Evolutionary conservation across 2,888 invertebrate species (phyloP).

Genomic region (Hirtodrosophila duncani): DNA sequence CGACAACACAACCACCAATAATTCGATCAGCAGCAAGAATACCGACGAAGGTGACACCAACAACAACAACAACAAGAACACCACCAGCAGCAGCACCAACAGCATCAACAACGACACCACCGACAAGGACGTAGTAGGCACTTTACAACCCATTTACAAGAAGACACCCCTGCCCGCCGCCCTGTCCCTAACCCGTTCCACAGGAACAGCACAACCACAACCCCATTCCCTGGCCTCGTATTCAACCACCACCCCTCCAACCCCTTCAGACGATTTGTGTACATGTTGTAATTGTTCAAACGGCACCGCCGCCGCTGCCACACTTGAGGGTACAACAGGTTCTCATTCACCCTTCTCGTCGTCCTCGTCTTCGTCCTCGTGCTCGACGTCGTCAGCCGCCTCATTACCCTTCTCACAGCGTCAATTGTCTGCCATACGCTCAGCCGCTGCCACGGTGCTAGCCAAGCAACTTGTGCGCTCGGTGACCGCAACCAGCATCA

Average conservation of each 20-base stretch:
- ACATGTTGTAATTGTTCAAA: too few species aligned
- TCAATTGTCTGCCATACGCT: slow-evolving; percentile 31
- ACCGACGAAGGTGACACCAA: slow-evolving; percentile 19
- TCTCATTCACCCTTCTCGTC: too few species aligned
- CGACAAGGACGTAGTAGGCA: slow-evolving; percentile 8
- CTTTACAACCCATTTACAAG: slow-evolving; percentile 3
- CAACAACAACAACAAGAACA: slow-evolving; percentile 23
- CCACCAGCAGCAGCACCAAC: slow-evolving; percentile 16
- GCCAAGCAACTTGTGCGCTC: slow-evolving; percentile 67
- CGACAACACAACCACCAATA: slow-evolving; percentile 28
- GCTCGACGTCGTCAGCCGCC: slow-evolving; percentile 12
- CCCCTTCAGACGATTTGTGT: too few species aligned
- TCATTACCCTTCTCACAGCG: slow-evolving; percentile 5
- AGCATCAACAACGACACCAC: slow-evolving; percentile 4
- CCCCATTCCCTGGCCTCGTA: too few species aligned
- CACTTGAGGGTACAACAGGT: too few species aligned
- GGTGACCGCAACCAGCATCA: slow-evolving; percentile 74
- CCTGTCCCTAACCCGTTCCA: slow-evolving; percentile 4
- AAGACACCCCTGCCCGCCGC: slow-evolving; percentile 9
- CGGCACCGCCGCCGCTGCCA: too few species aligned
- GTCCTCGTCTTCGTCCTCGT: slow-evolving; percentile 10
- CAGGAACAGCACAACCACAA: too few species aligned
- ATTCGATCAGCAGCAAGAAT: slow-evolving; percentile 29
- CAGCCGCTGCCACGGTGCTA: slow-evolving; percentile 34
- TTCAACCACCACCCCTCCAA: too few species aligned